phyloP scores from a whole-genome alignment of 1,140 invertebrate species.

The Scaptomyza montana region DNA sequence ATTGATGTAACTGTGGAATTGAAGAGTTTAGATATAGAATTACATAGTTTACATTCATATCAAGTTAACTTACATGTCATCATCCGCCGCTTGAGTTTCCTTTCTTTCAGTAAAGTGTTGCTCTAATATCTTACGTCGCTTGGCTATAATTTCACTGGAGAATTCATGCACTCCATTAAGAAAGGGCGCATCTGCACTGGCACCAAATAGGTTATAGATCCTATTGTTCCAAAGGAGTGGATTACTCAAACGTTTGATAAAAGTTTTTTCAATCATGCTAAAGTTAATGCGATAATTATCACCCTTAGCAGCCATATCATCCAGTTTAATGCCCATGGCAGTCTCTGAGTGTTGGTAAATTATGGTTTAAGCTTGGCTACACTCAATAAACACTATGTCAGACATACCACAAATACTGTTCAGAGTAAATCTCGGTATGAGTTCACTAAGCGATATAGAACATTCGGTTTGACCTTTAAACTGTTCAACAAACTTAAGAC shows the following conservation, averaged over 20 bases:
- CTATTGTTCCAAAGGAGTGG: conserved; percentile 57
- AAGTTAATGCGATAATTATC: conserved; percentile 72
- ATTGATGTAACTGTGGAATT: conserved; percentile 39
- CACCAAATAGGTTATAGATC: conserved; percentile 56
- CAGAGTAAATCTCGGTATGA: conserved; percentile 88
- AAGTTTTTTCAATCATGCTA: conserved; percentile 60
- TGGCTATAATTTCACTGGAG: conserved; percentile 75
- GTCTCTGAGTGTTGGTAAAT: conserved; percentile 86
- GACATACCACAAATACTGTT: conserved; percentile 90
- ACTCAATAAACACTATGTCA: not conserved
- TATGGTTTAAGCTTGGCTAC: not conserved
- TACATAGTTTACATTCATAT: not conserved
- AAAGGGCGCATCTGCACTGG: conserved; percentile 41
- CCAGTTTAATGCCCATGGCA: conserved; percentile 89
- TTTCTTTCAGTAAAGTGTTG: conserved; percentile 25
- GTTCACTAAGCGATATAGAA: conserved; percentile 46
- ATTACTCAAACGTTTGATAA: conserved; percentile 62
- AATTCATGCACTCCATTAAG: conserved; percentile 63
- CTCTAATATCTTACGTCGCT: conserved; percentile 50
- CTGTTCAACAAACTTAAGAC: conserved; percentile 70
- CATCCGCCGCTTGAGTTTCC: conserved; percentile 25
- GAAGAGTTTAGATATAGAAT: not conserved
- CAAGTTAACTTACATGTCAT: conserved; percentile 42
- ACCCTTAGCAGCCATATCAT: conserved; percentile 67
- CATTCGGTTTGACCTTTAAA: conserved; percentile 42